Evolutionary conservation across 1,140 invertebrate genomes (phyloP).

Genomic region (Pseudomyrmex flavicornis): DNA sequence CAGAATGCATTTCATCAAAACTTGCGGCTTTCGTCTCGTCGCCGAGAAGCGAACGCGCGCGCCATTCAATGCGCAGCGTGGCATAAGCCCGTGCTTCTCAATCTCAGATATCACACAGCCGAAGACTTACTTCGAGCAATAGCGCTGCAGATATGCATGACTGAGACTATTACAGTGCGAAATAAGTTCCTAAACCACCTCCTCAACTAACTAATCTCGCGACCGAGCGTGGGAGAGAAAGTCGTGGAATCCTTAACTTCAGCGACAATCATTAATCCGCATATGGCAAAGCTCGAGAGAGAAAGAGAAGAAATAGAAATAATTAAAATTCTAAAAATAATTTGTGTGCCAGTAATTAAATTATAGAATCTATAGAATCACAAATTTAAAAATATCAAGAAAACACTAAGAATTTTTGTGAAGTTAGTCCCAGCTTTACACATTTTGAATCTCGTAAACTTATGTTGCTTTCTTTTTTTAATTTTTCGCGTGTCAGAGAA

Average conservation of each 20-base stretch:
- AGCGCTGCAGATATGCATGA: slow-evolving; percentile 8
- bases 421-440: too few species aligned
- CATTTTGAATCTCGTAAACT: too few species aligned
- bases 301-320: background rate
- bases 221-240: slow-evolving; percentile 3
- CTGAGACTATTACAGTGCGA: slow-evolving; percentile 21
- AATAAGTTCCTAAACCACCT: slow-evolving; percentile 23
- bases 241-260: background rate
- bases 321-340: background rate
- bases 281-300: background rate
- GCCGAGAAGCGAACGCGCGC: too few species aligned
- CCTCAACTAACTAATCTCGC: slow-evolving; percentile 14
- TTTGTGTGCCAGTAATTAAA: too few species aligned
- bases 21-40: slow-evolving; percentile 66
- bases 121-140: slow-evolving; percentile 8
- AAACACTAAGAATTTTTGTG: too few species aligned
- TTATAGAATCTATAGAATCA: too few species aligned
- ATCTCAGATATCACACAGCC: slow-evolving; percentile 50
- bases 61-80: slow-evolving; percentile 37
- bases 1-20: slow-evolving; percentile 76
- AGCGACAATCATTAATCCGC: slow-evolving; percentile 10
- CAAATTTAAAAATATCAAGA: too few species aligned
- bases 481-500: background rate
- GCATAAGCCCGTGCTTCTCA: background rate
- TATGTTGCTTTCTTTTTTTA: too few species aligned